These are phyloP conservation scores for Pantelozetes paolii DNA, from an alignment of 2,888 invertebrate species.

Conservation along the genomic window DNA sequence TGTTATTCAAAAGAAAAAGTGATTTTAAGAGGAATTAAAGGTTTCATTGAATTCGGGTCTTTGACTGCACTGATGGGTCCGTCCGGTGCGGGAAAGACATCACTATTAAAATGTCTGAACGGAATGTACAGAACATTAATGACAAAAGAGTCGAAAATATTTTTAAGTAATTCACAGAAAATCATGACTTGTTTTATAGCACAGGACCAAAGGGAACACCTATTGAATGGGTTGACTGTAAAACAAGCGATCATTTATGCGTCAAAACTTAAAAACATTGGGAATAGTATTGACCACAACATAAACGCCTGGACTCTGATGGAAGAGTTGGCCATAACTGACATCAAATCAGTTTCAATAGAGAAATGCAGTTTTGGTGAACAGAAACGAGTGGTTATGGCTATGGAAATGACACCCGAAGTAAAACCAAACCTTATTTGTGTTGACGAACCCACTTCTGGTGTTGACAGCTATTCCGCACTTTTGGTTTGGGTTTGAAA, in stretches of 20 bases:
- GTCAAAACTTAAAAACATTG: neutral
- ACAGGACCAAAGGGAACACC: neutral
- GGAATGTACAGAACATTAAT: neutral
- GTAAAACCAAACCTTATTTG: neutral
- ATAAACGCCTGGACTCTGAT: neutral
- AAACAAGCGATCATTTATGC: neutral
- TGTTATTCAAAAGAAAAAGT: neutral
- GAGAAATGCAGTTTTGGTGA: slow-evolving; percentile 7
- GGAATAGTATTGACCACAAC: neutral
- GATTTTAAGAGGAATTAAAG: neutral
- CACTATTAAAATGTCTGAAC: neutral
- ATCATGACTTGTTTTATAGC: slow-evolving; percentile 7
- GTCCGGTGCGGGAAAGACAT: slow-evolving; percentile 24
- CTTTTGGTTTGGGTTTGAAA: neutral
- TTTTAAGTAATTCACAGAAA: neutral
- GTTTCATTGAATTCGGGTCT: slow-evolving; percentile 9
- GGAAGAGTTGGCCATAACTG: slow-evolving; percentile 2
- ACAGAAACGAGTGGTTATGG: neutral
- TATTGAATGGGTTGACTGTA: neutral
- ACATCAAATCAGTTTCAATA: neutral
- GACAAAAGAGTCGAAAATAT: neutral
- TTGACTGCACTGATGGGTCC: slow-evolving; percentile 11
- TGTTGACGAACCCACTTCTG: slow-evolving; percentile 3
- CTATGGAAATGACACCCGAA: neutral
- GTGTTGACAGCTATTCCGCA: slow-evolving; percentile 6